These are phyloP conservation scores for Homalodisca vitripennis DNA, from an alignment of 1,140 invertebrate species.

Conservation along the genomic window DNA sequence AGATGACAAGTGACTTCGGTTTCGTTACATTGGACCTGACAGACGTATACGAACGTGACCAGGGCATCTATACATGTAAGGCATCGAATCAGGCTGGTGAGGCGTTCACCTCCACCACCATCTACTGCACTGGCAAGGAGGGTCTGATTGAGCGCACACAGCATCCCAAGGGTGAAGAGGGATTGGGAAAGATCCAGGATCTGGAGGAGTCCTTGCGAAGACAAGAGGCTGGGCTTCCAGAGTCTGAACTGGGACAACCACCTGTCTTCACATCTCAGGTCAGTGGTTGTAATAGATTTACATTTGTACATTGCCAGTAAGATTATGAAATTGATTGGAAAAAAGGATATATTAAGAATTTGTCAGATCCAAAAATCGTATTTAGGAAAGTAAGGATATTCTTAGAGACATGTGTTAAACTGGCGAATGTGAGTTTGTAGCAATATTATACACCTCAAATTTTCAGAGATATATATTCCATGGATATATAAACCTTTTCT, in stretches of 20 bases:
- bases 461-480: too few relatives aligned
- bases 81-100: conserved; percentile 84
- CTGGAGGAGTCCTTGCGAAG: conserved; percentile 81
- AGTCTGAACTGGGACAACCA: conserved; percentile 74
- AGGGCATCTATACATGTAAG: conserved; percentile 91
- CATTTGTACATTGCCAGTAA: too few relatives aligned
- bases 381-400: too few relatives aligned
- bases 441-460: too few relatives aligned
- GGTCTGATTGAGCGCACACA: conserved; percentile 84
- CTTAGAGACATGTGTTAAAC: too few relatives aligned
- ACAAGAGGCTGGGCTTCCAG: conserved; percentile 63
- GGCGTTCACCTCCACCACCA: conserved; percentile 87
- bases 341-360: too few relatives aligned
- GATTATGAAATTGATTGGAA: too few relatives aligned
- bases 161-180: conserved; percentile 90
- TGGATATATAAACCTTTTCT: too few relatives aligned
- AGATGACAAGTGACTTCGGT: conserved; percentile 88
- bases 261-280: conserved; percentile 82
- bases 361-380: too few relatives aligned
- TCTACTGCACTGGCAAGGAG: conserved; percentile 79
- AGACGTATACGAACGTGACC: conserved; percentile 89
- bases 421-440: neutral
- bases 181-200: conserved; percentile 86
- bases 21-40: conserved; percentile 87
- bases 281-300: conserved; percentile 15